phyloP scores from a whole-genome alignment of 2,113 vertebrate species.

The Zapus hudsonius region DNA sequence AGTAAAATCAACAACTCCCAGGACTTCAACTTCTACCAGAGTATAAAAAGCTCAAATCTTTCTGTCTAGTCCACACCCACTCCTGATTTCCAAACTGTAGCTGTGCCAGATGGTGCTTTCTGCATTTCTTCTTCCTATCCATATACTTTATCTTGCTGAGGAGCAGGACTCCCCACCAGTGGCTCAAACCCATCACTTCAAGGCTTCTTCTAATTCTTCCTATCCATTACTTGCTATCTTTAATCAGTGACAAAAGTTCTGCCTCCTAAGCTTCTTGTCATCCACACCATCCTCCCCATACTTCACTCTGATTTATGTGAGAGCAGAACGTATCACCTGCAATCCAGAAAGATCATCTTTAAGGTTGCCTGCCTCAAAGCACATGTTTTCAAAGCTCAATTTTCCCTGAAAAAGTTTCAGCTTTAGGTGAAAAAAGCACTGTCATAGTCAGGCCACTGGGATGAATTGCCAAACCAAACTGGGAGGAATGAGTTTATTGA shows the following conservation, averaged over 20 bases:
- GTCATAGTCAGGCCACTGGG: too few species aligned
- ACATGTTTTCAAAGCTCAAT: slow-evolving; percentile 8
- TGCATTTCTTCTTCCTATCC: not conserved
- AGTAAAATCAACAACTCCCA: not conserved
- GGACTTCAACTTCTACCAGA: not conserved
- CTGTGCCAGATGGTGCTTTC: not conserved
- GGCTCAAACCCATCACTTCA: not conserved
- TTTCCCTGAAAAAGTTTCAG: not conserved
- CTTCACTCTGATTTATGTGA: not conserved
- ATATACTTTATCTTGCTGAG: not conserved
- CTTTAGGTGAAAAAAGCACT: not conserved
- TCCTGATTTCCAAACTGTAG: not conserved
- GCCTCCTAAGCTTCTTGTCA: not conserved
- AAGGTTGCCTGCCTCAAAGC: not conserved
- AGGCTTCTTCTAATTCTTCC: not conserved
- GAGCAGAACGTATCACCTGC: not conserved
- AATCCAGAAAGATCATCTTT: not conserved
- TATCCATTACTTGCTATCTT: not conserved
- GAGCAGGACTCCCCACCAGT: not conserved
- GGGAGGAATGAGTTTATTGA: too few species aligned
- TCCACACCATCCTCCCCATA: not conserved
- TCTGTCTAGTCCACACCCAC: not conserved
- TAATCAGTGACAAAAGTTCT: not conserved
- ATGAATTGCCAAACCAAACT: too few species aligned
- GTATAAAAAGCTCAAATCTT: not conserved